Evolutionary conservation across 2,888 invertebrate species (phyloP).

Genomic region (Volucella bombylans): DNA sequence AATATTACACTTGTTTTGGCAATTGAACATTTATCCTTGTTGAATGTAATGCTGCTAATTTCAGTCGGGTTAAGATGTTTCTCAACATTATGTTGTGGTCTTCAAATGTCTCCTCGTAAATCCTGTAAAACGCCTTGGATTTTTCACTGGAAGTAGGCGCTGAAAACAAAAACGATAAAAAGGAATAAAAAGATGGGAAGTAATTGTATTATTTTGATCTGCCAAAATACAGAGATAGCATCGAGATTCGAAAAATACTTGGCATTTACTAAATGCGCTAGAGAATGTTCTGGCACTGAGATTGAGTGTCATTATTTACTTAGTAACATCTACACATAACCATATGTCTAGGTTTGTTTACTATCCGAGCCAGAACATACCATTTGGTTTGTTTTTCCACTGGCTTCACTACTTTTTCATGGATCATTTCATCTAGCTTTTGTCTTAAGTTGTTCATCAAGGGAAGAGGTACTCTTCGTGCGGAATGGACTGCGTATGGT

Average conservation of each 20-base stretch:
- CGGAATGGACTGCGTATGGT: slow-evolving; percentile 27
- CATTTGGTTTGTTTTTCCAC: slow-evolving; percentile 26
- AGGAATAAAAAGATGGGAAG: slow-evolving; percentile 50
- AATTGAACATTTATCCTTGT: too few species aligned
- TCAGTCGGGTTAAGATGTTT: slow-evolving; percentile 28
- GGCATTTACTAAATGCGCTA: slow-evolving; percentile 68
- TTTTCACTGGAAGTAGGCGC: slow-evolving; percentile 42
- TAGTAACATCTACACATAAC: too few species aligned
- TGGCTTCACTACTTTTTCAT: slow-evolving; percentile 1
- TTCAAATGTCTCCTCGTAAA: slow-evolving; percentile 33
- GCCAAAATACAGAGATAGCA: slow-evolving; percentile 68
- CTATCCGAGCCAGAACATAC: too few species aligned
- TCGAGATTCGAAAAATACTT: slow-evolving; percentile 77
- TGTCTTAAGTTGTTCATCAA: slow-evolving; percentile 19
- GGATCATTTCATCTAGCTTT: slow-evolving; percentile 16
- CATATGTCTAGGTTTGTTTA: too few species aligned
- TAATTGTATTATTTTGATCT: slow-evolving; percentile 37
- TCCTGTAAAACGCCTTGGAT: slow-evolving; percentile 39
- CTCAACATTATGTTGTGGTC: slow-evolving; percentile 5
- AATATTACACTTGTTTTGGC: too few species aligned
- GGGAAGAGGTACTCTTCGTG: slow-evolving; percentile 26
- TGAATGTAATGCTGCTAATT: too few species aligned
- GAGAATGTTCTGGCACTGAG: too few species aligned
- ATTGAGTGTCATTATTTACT: too few species aligned
- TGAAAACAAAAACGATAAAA: slow-evolving; percentile 58